Percentiles rank a stretch among this genome's conserved stretches.
Evolutionary conservation across 2,888 invertebrate species (phyloP).

Genomic region (Nasonia oneida): DNA sequence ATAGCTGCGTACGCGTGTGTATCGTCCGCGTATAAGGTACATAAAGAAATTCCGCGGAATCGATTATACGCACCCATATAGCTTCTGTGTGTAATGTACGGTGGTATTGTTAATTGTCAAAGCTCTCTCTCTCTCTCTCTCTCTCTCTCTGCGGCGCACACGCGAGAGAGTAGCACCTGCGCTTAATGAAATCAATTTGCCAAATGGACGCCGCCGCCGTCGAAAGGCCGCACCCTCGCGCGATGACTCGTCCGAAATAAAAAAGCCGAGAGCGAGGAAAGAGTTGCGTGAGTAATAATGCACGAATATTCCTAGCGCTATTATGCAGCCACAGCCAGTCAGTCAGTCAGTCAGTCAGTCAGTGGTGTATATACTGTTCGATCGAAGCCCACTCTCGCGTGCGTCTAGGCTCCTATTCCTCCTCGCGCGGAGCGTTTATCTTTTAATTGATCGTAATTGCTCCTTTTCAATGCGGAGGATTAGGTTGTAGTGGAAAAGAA

Average conservation of each 20-base stretch:
- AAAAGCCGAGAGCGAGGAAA: not conserved
- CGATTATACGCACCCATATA: conserved; percentile 47
- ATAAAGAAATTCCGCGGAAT: conserved; percentile 59
- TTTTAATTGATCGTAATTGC: conserved; percentile 10
- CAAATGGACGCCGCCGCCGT: conserved; percentile 67
- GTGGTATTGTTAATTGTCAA: not conserved
- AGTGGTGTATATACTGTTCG: not conserved
- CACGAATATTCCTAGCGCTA: not conserved
- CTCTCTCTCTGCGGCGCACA: not conserved
- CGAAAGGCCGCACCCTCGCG: conserved; percentile 68
- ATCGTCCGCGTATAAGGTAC: conserved; percentile 43
- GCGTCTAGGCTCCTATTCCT: not conserved
- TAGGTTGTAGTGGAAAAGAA: conserved; percentile 15
- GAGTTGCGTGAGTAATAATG: not conserved
- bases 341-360: conserved; percentile 7
- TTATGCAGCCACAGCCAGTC: not conserved
- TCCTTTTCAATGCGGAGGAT: not conserved
- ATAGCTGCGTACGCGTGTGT: not conserved
- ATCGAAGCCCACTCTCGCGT: not conserved
- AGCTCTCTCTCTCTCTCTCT: not conserved
- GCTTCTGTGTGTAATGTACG: not conserved
- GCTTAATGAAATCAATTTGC: conserved; percentile 71
- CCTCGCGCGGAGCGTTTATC: not conserved
- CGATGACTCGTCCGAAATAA: conserved; percentile 67
- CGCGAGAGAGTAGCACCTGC: conserved; percentile 35